phyloP scores from a whole-genome alignment of 92 coral and sea anemone species.

The Porites evermanni region DNA sequence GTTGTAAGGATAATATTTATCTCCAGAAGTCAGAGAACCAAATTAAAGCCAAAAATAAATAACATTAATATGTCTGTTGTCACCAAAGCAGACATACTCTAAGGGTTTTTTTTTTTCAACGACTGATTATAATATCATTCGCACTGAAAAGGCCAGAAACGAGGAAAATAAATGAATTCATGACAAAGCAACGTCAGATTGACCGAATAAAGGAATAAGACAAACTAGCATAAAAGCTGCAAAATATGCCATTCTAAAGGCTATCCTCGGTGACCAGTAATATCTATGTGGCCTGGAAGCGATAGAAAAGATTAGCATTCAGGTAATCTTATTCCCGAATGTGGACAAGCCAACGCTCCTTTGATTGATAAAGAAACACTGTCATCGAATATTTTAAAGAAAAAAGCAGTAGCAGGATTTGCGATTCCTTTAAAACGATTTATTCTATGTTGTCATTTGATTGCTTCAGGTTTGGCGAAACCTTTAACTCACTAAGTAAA shows the following conservation, averaged over 20 bases:
- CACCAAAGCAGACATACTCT: not conserved
- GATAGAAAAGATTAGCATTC: not conserved
- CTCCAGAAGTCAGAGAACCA: not conserved
- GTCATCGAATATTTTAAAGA: not conserved
- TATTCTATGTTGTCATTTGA: not conserved
- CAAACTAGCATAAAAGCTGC: too few species aligned
- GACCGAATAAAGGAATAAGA: too few species aligned
- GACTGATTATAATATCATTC: not conserved
- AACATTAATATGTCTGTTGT: not conserved
- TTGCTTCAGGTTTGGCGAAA: not conserved
- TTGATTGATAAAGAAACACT: constrained; percentile 20
- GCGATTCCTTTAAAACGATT: not conserved
- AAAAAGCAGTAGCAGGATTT: not conserved
- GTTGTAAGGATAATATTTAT: not conserved
- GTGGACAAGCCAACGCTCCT: not conserved
- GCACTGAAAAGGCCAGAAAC: not conserved
- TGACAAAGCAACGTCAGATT: not conserved
- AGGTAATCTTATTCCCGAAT: not conserved
- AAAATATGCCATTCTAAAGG: too few species aligned
- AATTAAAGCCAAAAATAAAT: not conserved
- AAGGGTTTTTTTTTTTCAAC: not conserved
- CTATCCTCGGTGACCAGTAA: too few species aligned
- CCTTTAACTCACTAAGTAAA: too few species aligned
- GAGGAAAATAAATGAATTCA: not conserved
- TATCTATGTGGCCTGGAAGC: not conserved